Evolutionary conservation across 2,888 invertebrate genomes (phyloP), one percentile per base, ranked within the genome.

Genomic region (Argyresthia goedartella): DNA sequence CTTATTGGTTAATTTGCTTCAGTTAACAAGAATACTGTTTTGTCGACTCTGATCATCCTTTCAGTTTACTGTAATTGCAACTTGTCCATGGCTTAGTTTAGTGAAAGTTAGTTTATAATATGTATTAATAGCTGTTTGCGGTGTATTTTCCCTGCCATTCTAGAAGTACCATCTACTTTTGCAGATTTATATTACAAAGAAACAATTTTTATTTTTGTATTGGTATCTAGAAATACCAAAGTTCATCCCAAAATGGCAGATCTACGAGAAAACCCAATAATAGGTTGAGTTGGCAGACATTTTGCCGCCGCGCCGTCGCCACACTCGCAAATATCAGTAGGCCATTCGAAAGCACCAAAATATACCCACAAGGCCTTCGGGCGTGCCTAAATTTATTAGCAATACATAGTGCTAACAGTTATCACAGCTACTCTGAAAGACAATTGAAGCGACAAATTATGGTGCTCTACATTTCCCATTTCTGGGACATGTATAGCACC

Each of bases 301-400:
- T 56, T 61, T 62, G 63, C 62, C 54, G 50, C 52, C 69, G 64
- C 62, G 16, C 10, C 49, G 36, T 11, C 33, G 45, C 33, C 60
- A 61, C 65, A 64, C 61, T 67, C 58, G 62, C 57, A 82, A 82
- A 85, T 84, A 79, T 81, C 82, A 84, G 68, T 81, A 65, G 80
- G 82, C 60, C 80, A 76, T 55, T 64, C 62, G 67, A 74, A 73
- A 73, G 64, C 60, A 63, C 57, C 58, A 64, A 70, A 73, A 69
- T 69, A 67, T 61, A 52, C 11, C 11, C 46, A 33, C 46, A 46
- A 46, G 25, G 46, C 33, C 44, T 46, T 33, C n/a, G 33, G 8
- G 33, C 25, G 33, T 25, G n/a, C 11, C 46, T 45, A 46, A 33
- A 46, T 46, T n/a, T n/a, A n/a, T n/a, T 4, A 10, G 44, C 14